Conservation (phyloP, 2,797 vertebrate genomes). For the Galago senegalensis region DNA sequence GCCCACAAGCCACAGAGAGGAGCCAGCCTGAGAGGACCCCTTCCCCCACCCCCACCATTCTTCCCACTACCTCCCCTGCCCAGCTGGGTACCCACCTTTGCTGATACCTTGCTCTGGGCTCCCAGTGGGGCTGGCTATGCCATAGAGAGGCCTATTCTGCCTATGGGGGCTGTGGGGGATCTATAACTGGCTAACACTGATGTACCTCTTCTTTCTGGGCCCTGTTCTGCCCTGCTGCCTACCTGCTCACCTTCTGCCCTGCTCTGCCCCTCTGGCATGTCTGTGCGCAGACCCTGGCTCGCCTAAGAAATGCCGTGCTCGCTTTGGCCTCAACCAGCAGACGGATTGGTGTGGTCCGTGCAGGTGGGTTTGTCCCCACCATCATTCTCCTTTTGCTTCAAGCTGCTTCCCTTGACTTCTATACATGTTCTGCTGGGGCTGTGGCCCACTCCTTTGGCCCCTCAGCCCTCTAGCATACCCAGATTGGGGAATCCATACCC, state of each 20-base stretch:
- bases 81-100: conserved; percentile 62
- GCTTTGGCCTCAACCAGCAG: conserved; percentile 99
- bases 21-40: background rate
- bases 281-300: conserved; percentile 97
- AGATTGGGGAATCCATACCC: background rate
- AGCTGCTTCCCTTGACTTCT: conserved; percentile 83
- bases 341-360: conserved; percentile 99
- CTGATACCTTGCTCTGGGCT: conserved; percentile 68
- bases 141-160: conserved; percentile 62
- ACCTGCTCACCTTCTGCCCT: conserved; percentile 90
- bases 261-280: conserved; percentile 93
- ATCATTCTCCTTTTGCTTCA: conserved; percentile 80
- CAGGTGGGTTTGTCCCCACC: conserved; percentile 96
- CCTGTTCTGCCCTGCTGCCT: conserved; percentile 87
- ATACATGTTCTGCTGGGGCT: conserved; percentile 74
- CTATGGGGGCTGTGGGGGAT: conserved; percentile 70
- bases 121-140: conserved; percentile 67
- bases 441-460: conserved; percentile 39
- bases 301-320: conserved; percentile 99
- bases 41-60: background rate
- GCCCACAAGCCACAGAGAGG: background rate
- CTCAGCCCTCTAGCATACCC: background rate
- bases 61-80: conserved; percentile 71
- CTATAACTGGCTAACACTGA: conserved; percentile 88
- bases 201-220: conserved; percentile 91